Conservation (phyloP, 2,888 invertebrate species). For the Leptinotarsa rubiginosa region DNA sequence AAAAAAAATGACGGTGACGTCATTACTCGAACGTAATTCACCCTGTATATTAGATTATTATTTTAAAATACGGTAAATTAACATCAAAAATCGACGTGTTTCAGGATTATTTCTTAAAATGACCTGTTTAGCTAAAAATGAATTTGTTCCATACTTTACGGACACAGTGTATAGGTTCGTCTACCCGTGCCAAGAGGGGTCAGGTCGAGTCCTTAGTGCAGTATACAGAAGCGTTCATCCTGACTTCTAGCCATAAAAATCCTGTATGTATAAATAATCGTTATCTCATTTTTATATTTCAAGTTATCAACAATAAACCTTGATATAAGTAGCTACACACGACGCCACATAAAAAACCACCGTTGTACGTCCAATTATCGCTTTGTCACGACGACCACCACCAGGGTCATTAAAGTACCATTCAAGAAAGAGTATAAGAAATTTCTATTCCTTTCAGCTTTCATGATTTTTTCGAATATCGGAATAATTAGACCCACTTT, state of each 20-base stretch:
- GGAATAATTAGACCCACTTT: constrained; percentile 8
- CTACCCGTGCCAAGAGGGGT: no score
- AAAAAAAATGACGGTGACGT: no score
- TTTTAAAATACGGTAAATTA: no score
- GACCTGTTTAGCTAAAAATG: no score
- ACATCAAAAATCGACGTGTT: no score
- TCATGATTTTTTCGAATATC: background rate
- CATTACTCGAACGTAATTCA: no score
- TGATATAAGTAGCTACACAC: background rate
- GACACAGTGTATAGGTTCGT: no score
- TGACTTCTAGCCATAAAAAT: no score
- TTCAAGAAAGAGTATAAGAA: background rate
- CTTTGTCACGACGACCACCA: constrained; percentile 13
- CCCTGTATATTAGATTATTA: no score
- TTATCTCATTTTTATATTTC: background rate
- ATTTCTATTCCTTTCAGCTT: background rate
- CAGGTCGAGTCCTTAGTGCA: no score
- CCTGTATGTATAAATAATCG: background rate
- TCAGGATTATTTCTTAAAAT: no score
- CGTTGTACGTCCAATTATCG: background rate
- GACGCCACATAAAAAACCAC: background rate
- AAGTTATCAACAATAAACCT: background rate
- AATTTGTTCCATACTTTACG: no score
- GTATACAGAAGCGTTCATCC: background rate
- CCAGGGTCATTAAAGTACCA: constrained; percentile 8